Base-by-base conservation (phyloP, 2,113 vertebrate species). In the Gadus chalcogrammus region DNA sequence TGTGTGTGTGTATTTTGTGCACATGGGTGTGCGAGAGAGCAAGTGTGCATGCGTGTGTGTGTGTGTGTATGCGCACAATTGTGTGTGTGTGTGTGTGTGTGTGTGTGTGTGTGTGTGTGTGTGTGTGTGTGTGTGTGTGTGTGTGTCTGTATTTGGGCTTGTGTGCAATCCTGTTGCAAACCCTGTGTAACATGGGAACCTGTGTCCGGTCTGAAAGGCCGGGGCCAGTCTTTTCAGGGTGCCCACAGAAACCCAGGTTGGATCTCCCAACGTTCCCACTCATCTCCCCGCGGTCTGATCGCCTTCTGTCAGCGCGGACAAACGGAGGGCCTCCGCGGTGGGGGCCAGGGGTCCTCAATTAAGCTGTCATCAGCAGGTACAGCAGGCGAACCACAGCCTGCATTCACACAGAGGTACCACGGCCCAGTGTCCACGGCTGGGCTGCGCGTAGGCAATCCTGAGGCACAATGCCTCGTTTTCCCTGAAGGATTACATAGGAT, bases 151-250 rank as follows among this genome's bases (percentile, higher is more conserved):
- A 35, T n/a, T 22, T 67, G 12, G 15, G 60, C 62, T 38, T 4
- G 61, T 56, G 69, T 13, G 48, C 18, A 84, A 79, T n/a, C 86
- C 24, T 24, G 24, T 24, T 24, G 68, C 83, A 2, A 81, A 84
- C 75, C 73, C 86, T 73, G 84, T 86, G 83, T 89, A 91, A 93
- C 90, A 95, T 94, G 93, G 93, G 93, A 93, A 94, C 91, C 89
- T 92, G 89, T 48, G 42, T 48, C 42, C 81, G 86, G 88, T 91
- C 87, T 93, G 90, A 94, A 92, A 92, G 92, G 86, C 75, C 90
- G 89, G 89, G 93, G 89, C 91, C 92, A 94, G 89, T 85, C 89
- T 93, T 93, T 94, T 96, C 89, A 95, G 91, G 84, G 81, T 80
- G 87, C 88, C 82, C 81, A 24, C 24, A 88, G 95, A 95, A 97